Evolutionary conservation across 2,113 vertebrate species (phyloP).

Genomic region (Grallaria varia): DNA sequence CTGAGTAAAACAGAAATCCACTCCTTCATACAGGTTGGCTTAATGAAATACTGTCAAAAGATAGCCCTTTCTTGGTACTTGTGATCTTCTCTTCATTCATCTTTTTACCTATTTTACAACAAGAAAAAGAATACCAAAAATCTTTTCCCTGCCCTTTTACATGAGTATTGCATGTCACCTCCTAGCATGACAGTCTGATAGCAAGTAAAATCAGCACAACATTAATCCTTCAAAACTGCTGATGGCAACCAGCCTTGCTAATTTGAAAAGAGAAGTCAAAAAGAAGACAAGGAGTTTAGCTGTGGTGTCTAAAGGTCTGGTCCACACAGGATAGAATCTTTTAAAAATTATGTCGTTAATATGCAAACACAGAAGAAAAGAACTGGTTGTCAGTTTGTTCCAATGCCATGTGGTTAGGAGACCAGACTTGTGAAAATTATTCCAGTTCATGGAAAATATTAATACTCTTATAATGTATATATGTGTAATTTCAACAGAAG

Average conservation of each 20-base stretch:
- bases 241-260: neutral
- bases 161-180: neutral
- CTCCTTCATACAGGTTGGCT: neutral
- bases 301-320: neutral
- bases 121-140: neutral
- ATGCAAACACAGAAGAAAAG: neutral
- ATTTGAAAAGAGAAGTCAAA: neutral
- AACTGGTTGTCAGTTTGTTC: neutral
- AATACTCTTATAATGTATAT: neutral
- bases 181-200: neutral
- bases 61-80: neutral
- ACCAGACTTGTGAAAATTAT: neutral
- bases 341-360: neutral
- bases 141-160: neutral
- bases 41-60: neutral
- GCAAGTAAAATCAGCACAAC: slow-evolving; percentile 9
- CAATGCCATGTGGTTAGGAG: neutral
- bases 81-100: neutral
- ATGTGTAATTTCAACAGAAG: neutral
- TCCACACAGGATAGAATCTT: neutral
- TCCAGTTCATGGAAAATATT: neutral
- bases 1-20: neutral
- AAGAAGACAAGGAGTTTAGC: neutral
- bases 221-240: neutral
- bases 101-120: neutral